Evolutionary conservation across 2,113 vertebrate genomes (phyloP), one percentile per base, ranked within the genome.

Genomic region (Seriola aureovittata): DNA sequence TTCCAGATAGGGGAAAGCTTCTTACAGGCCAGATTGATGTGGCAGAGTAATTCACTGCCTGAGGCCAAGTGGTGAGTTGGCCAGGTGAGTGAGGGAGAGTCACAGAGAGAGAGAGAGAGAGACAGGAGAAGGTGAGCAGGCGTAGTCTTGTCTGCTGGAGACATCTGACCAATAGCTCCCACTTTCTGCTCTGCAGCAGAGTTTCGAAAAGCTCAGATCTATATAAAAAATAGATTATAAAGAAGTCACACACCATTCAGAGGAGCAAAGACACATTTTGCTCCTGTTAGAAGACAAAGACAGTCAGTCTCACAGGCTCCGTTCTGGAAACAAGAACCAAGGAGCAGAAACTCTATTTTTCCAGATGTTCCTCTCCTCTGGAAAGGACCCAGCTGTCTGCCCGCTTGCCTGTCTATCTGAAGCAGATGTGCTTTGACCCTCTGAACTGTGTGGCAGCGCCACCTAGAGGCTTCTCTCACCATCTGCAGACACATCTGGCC

Each of bases 341-440:
- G 60, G 50, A 81, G 78, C 12, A 57, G 34, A 36, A 75, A 60
- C 12, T 84, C 71, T 60, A 16, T 85, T 93, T 93, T 91, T 92
- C 92, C 91, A 94, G 92, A 94, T 93, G 92, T 91, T 89, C 44
- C 42, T 78, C 25, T 72, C 8, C 65, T 75, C 80, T 88, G 85
- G 89, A 90, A 73, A 68, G 29, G 60, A 72, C 59, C 70, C 78
- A 82, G 85, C 82, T 84, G 89, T 62, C 68, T 84, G 67, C 19
- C 66, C 76, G 62, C 12, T 73, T 78, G 65, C 8, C 50, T 73
- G 68, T 74, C 34, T 80, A 19, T 74, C 57, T 73, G 54, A 78
- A 66, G 80, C 90, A 86, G 80, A 87, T 88, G 87, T 84, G 71
- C 63, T 58, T 54, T 57, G 36, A 36, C 55, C 44, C 25, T 52